These are phyloP conservation scores for Drosophila sturtevanti DNA, from an alignment of 1,140 invertebrate species.

Conservation along the genomic window DNA sequence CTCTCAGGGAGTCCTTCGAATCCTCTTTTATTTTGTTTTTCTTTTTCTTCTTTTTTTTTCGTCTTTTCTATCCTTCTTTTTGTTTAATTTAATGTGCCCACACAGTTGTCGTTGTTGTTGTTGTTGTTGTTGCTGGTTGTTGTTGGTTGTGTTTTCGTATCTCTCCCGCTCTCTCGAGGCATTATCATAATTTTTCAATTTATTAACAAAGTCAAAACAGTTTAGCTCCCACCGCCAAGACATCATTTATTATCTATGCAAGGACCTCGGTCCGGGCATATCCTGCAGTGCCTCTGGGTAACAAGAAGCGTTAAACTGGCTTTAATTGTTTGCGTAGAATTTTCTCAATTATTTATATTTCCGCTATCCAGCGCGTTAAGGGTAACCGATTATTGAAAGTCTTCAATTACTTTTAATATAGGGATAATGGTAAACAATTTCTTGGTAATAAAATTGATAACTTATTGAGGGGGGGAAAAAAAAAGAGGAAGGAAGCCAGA, in stretches of 20 bases:
- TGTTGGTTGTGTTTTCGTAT: neutral
- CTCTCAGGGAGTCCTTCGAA: slow-evolving; percentile 38
- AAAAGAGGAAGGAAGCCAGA: no score
- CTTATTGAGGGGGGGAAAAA: neutral
- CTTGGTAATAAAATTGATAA: neutral
- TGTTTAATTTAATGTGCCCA: slow-evolving; percentile 74
- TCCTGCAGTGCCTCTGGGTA: slow-evolving; percentile 64
- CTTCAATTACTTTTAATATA: neutral
- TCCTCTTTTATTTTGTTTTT: slow-evolving; percentile 25
- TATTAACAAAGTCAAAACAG: slow-evolving; percentile 81
- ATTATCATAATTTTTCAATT: slow-evolving; percentile 81
- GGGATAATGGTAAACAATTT: neutral
- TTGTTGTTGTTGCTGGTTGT: no score
- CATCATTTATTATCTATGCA: slow-evolving; percentile 74
- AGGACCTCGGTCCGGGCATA: slow-evolving; percentile 40
- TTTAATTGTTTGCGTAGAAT: slow-evolving; percentile 66
- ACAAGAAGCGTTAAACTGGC: slow-evolving; percentile 69
- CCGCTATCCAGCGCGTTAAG: slow-evolving; percentile 35
- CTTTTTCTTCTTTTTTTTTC: slow-evolving; percentile 24
- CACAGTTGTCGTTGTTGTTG: slow-evolving; percentile 43
- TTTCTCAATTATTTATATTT: slow-evolving; percentile 70
- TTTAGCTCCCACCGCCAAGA: slow-evolving; percentile 51
- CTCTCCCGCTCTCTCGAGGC: slow-evolving; percentile 22
- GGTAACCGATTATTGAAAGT: slow-evolving; percentile 16
- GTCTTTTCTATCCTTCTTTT: slow-evolving; percentile 33